Base-by-base conservation (phyloP, 2,888 invertebrate species). In the Acrocyrtus sp. region DNA sequence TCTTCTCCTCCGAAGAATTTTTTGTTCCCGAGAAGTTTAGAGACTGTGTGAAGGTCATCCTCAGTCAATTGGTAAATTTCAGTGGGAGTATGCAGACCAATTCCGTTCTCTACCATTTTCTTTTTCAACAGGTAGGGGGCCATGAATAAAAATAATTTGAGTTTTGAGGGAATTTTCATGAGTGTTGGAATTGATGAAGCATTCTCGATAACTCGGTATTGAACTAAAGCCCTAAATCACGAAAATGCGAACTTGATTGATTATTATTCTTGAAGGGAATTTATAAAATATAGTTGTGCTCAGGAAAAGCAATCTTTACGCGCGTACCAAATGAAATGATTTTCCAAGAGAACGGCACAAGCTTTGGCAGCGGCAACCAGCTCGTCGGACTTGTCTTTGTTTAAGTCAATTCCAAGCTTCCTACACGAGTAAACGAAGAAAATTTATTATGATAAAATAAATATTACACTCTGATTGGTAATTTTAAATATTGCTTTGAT, bases 271-370 rank as follows among this genome's bases (percentile, higher is more conserved):
- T 53, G 1, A 15, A 17, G 15, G 39, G 1, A 61, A n/a, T 1
- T 27, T 21, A 17, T 76, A n/a, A n/a, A n/a, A n/a, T n/a, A n/a
- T n/a, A n/a, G n/a, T n/a, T n/a, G n/a, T n/a, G n/a, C n/a, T n/a
- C n/a, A n/a, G n/a, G n/a, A n/a, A n/a, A n/a, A n/a, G n/a, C n/a
- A n/a, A n/a, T n/a, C n/a, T n/a, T n/a, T n/a, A n/a, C n/a, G n/a
- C 6, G 15, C 50, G 6, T 79, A 85, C 85, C 85, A 85, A 66
- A 83, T 83, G 10, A 84, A 79, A 72, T 85, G 84, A 68, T 85
- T 85, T 62, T 85, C 85, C 1, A 82, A 76, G 74, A 85, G 78
- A 56, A 84, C 82, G 60, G 83, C 81, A 47, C 84, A 82, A 1
- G 84, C 83, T 39, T 83, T 80, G 1, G 83, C 83, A 5, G 82